Base-by-base conservation (phyloP, 1,140 invertebrate genomes). In the Popillia japonica region DNA sequence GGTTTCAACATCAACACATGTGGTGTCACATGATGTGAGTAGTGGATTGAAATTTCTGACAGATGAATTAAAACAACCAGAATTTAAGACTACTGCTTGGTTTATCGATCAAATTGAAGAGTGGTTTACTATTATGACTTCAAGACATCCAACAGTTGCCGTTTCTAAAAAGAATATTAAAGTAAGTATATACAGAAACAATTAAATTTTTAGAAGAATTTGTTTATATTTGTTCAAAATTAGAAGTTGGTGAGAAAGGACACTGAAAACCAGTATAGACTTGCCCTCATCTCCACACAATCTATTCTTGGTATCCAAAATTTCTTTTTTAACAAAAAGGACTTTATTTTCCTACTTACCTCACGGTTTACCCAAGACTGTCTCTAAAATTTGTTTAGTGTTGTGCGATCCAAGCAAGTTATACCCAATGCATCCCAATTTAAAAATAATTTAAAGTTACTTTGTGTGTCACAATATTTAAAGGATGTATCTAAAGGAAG, bases 331-430 rank as follows among this genome's bases (percentile, higher is more conserved):
- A 48, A 48, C 44, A 10, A 48, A 48, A 48, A 48, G 0, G 44
- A 48, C 10, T 48, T 9, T 44, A n/a, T 48, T n/a, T 48, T 48
- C 44, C n/a, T 48, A 41, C 72, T 41, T 14, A 81, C 75, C 6
- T 73, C 55, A 10, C 73, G 78, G 44, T 82, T 82, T 77, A 79
- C 78, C 10, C 81, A 81, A 59, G 79, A 82, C 44, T 80, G 72
- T 17, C 41, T 82, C 17, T 77, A 81, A 78, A 81, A 81, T 79
- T 23, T 81, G 73, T 82, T 80, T n/a, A 55, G 75, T 55, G 44
- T 76, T 48, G 20, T 80, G 2, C 64, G 81, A 42, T 34, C 79
- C 6, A 82, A 81, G 48, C 79, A 81, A 22, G 20, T 61, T 10
- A 77, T 78, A 3, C 81, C 79, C 10, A 81, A 78, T 61, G 77